These are phyloP conservation scores for Puffinus mauretanicus DNA, from an alignment of 2,113 vertebrate species.

Conservation along the genomic window DNA sequence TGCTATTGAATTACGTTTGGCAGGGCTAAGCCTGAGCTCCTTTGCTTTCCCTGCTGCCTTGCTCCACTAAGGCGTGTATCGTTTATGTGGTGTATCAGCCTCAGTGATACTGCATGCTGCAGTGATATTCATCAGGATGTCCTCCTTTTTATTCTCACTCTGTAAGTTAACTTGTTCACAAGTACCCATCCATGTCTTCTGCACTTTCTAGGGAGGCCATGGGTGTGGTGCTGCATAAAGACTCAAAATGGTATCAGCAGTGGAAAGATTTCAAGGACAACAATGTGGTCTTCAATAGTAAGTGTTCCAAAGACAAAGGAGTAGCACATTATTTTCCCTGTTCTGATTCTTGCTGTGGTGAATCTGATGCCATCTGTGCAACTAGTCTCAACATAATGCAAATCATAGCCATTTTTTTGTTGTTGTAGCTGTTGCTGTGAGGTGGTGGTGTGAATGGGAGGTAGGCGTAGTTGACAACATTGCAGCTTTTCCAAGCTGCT, in stretches of 20 bases:
- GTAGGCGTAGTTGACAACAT: background rate
- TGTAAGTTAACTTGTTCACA: background rate
- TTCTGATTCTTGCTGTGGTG: background rate
- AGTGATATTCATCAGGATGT: background rate
- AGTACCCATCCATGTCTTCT: background rate
- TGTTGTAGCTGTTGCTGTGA: background rate
- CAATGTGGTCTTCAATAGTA: constrained; percentile 94
- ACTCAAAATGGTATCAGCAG: constrained; percentile 97
- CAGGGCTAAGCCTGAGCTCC: background rate
- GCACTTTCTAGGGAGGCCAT: constrained; percentile 82
- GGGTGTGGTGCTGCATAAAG: constrained; percentile 93
- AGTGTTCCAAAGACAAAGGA: constrained; percentile 48
- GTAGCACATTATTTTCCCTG: background rate
- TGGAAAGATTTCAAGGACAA: constrained; percentile 99
- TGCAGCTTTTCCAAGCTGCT: background rate
- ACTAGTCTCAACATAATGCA: background rate
- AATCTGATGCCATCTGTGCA: background rate
- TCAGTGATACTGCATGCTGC: background rate
- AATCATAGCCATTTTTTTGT: background rate
- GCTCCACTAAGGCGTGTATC: fast-evolving
- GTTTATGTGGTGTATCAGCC: background rate
- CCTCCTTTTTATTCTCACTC: background rate
- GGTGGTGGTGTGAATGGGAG: background rate
- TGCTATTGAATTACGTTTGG: background rate
- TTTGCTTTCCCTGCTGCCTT: background rate